Base-by-base conservation (phyloP, 2,113 vertebrate species). In the Pyrgilauda ruficollis region DNA sequence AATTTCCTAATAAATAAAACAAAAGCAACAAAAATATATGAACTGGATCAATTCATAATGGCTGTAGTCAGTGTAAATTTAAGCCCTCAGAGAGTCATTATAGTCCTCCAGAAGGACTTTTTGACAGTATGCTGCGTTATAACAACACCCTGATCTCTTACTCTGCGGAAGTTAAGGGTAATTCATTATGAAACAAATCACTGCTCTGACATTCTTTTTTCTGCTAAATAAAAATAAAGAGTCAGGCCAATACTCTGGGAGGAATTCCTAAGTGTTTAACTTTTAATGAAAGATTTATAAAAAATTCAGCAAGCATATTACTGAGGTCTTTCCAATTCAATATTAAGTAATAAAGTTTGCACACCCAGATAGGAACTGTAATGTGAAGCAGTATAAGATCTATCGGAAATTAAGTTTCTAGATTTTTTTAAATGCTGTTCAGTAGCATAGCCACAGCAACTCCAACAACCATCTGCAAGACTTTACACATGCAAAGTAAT, bases 211-310 rank as follows among this genome's bases (percentile, higher is more conserved):
- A 77, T 76, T 50, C 18, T 46, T 58, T 52, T 61, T 3, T 69
- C 35, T 83, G 19, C 66, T 85, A 93, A 81, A 94, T 41, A 62
- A 61, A 59, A 76, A 88, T 10, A 75, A 66, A 62, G 46, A 93
- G 78, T 84, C 89, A 91, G 39, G 31, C 59, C 90, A 44, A 83
- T n/a, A n/a, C 4, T 67, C 62, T 73, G 47, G 55, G 53, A 96
- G 44, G 47, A 63, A 94, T 23, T 22, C 89, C 18, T 70, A 75
- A 87, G 74, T 33, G 64, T 67, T 78, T 37, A 86, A 87, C 55
- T 86, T 96, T 90, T 84, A 85, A 91, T 67, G 80, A 82, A 94
- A 91, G 33, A 87, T 46, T 76, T 73, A 61, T 50, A 89, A 87
- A 94, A 87, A 68, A 82, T 62, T 77, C 66, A 95, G 56, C 28